Evolutionary conservation across 2,797 vertebrate genomes (phyloP).

Genomic region (Cephalopachus bancanus): DNA sequence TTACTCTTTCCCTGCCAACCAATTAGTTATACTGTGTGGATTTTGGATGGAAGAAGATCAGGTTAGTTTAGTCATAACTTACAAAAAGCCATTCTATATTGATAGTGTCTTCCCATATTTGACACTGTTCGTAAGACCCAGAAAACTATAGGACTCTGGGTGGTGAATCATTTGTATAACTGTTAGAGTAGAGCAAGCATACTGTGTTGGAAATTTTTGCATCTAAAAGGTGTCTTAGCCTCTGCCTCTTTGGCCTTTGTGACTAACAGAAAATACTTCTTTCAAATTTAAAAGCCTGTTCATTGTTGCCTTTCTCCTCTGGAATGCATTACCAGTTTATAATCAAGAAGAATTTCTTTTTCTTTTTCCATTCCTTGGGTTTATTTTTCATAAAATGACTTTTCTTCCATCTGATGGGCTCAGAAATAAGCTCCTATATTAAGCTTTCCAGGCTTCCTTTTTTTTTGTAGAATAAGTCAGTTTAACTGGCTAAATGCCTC

Average conservation of each 20-base stretch:
- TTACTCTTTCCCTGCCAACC: neutral
- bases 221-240: conserved; percentile 72
- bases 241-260: conserved; percentile 77
- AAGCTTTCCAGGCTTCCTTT: conserved; percentile 69
- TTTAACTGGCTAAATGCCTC: conserved; percentile 59
- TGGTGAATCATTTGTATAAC: neutral
- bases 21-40: neutral
- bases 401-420: conserved; percentile 69
- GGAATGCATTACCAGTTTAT: conserved; percentile 81
- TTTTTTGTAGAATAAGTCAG: conserved; percentile 43
- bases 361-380: conserved; percentile 68
- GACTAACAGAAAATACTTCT: conserved; percentile 75
- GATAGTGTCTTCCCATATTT: neutral
- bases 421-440: conserved; percentile 67
- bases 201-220: conserved; percentile 29
- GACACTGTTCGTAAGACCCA: neutral
- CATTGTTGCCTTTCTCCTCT: conserved; percentile 73
- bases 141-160: neutral
- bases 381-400: conserved; percentile 77
- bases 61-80: neutral
- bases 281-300: conserved; percentile 77
- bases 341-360: conserved; percentile 79
- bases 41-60: conserved; percentile 4
- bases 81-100: neutral
- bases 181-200: conserved; percentile 28